These are phyloP conservation scores for Melitaea athalia DNA, from an alignment of 2,888 invertebrate species.

Conservation along the genomic window DNA sequence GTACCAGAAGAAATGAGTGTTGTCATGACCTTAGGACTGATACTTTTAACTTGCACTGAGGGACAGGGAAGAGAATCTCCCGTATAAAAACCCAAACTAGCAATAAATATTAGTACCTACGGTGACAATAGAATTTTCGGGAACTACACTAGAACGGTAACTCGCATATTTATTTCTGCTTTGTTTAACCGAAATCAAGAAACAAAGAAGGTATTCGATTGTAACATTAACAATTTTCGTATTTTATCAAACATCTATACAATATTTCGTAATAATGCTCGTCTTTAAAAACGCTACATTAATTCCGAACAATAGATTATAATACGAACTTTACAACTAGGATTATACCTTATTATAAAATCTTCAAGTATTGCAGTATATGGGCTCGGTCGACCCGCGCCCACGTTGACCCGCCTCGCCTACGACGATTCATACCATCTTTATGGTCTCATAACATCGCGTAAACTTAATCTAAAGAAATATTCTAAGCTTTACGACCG, in stretches of 20 bases:
- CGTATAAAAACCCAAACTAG: too few relatives aligned
- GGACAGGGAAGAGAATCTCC: too few relatives aligned
- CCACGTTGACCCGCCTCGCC: slow-evolving; percentile 57
- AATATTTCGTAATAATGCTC: background rate
- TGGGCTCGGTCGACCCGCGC: slow-evolving; percentile 46
- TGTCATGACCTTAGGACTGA: too few relatives aligned
- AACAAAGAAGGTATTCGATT: too few relatives aligned
- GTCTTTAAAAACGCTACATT: background rate
- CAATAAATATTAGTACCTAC: too few relatives aligned
- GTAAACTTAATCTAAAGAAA: slow-evolving; percentile 64
- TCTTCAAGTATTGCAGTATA: slow-evolving; percentile 24
- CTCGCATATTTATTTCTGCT: too few relatives aligned
- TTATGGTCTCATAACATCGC: slow-evolving; percentile 60
- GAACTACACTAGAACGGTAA: too few relatives aligned
- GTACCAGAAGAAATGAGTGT: too few relatives aligned
- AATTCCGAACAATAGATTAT: slow-evolving; percentile 7
- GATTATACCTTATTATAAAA: slow-evolving; percentile 18
- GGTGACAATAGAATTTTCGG: too few relatives aligned
- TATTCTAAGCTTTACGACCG: slow-evolving; percentile 63
- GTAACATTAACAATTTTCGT: too few relatives aligned
- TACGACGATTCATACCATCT: slow-evolving; percentile 51
- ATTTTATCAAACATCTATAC: background rate
- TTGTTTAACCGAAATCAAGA: too few relatives aligned
- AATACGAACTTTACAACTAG: slow-evolving; percentile 16
- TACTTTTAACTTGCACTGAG: too few relatives aligned